Evolutionary conservation across 2,797 vertebrate genomes (phyloP), one percentile per base, ranked within the genome.

Genomic region (Silurus aristotelis): DNA sequence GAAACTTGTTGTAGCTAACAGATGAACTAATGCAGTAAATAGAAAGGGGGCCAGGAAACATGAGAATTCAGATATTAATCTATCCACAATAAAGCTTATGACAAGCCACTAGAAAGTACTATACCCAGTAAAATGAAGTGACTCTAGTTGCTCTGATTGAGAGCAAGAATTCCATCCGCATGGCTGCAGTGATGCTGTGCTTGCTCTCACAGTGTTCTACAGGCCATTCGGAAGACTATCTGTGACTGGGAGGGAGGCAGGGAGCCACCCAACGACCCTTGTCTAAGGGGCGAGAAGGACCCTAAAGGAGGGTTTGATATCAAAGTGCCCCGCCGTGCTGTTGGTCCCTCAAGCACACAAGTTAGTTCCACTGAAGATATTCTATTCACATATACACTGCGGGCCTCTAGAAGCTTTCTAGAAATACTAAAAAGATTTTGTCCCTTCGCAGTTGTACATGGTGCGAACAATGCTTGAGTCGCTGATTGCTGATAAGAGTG

Each of bases 301-400:
- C 98, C 98, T 6, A 99, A 99, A 92, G 98, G 98, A 20, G 98
- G 98, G 80, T 99, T 99, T 90, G 98, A 99, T 91, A 99, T 99
- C 87, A 99, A 99, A 94, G 98, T 99, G 85, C 98, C 98, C 81
- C 96, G 98, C 46, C 95, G 98, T 89, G 97, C 98, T 0, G 98
- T 99, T 27, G 98, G 98, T 63, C 98, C 98, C 5, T 99, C 98
- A 63, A 99, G 98, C 92, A 99, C 98, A 0, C 98, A 99, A 96
- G 98, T 99, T 84, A 83, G 82, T 82, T 27, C 10, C 38, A 46
- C 60, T 3, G 48, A 55, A 55, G 31, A 43, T 7, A 4, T n/a
- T n/a, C n/a, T 80, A 5, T 27, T 66, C 7, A 64, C 14, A 48
- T 25, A 64, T 9, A 13, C 8, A 46, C 22, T 22, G 3, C 5